Conservation (phyloP, 2,888 invertebrate species). For the Labia minor region DNA sequence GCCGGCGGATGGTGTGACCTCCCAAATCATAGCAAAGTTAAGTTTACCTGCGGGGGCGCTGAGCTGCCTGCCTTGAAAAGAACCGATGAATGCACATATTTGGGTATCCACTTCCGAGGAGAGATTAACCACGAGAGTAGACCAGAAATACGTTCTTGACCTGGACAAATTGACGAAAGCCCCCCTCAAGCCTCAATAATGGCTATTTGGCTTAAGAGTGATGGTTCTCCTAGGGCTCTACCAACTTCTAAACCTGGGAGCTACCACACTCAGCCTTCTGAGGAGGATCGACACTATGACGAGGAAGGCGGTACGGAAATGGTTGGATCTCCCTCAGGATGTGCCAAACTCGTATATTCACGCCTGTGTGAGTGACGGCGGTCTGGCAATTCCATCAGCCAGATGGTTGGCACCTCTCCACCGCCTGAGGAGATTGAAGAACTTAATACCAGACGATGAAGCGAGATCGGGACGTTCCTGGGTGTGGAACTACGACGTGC, state of each 20-base stretch:
- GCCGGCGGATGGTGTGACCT: too few species aligned
- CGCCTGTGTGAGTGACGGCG: too few species aligned
- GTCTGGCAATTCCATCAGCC: not conserved
- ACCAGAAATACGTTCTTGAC: too few species aligned
- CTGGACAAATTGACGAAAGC: too few species aligned
- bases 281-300: not conserved
- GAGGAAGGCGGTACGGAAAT: not conserved
- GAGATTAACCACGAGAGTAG: too few species aligned
- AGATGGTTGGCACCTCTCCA: not conserved
- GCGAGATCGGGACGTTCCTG: not conserved
- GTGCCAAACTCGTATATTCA: not conserved
- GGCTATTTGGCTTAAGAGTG: too few species aligned
- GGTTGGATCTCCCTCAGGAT: not conserved
- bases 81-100: not conserved
- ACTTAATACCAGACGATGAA: not conserved
- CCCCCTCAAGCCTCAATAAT: too few species aligned
- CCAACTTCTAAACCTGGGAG: too few species aligned
- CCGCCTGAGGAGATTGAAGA: not conserved
- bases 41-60: not conserved
- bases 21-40: not conserved
- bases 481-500: not conserved
- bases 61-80: not conserved
- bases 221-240: not conserved
- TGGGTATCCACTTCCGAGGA: too few species aligned
- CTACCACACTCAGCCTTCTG: too few species aligned